Evolutionary conservation across 92 coral and sea anemone genomes (phyloP), one percentile per base, ranked within the genome.

Genomic region (Pocillopora meandrina): DNA sequence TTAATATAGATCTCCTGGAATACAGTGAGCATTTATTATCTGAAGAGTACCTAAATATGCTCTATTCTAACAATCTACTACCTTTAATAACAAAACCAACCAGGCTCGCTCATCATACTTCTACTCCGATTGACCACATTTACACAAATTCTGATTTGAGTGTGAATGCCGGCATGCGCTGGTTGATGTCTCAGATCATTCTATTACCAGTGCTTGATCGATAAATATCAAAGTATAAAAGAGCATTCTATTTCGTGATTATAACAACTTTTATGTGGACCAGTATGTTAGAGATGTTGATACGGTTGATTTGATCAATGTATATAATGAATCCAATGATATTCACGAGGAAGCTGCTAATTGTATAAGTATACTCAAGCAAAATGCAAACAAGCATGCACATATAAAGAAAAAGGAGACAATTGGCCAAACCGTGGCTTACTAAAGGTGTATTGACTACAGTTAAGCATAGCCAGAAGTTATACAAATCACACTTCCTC

Each of bases 71-170:
- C 79, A 78, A 71, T 42, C 76, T 82, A 34, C 19, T 64, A 49
- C 85, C 91, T 17, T n/a, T 91, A 42, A 42, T 42, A 0, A 42
- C 52, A 42, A 87, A 87, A 69, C 91, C 91, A 60, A 91, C 87
- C 55, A 56, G 89, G 81, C 77, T 87, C 75, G 83, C 83, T 31
- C 72, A 61, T 75, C 94, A 91, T 65, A 60, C 91, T 58, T 68
- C 86, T 75, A 87, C 94, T 36, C 65, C 84, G 66, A 91, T 84
- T 64, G 91, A 91, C 61, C 89, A 91, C 73, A 91, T 87, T 34
- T 65, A 84, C 70, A 35, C 76, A 49, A 70, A 77, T 42, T 17
- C 68, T 47, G 56, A 67, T 61, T 31, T 16, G 58, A 67, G 61
- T 21, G 60, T 65, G 66, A 64, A 76, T 42, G 34, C 86, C 56